phyloP scores from a whole-genome alignment of 2,888 invertebrate species.

The Auanema freiburgensis region DNA sequence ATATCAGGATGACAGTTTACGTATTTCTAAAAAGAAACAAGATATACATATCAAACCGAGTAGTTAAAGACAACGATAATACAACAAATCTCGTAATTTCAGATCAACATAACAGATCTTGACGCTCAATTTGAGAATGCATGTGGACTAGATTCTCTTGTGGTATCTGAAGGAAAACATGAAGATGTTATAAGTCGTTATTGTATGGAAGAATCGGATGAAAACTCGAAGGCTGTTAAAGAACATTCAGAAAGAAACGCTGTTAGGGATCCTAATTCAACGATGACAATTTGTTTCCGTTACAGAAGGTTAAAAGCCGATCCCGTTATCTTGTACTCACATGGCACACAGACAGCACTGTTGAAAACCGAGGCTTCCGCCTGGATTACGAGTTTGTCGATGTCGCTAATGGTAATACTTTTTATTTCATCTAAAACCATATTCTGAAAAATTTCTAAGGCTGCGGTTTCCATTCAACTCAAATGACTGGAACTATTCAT shows the following conservation, averaged over 20 bases:
- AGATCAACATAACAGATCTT: slow-evolving; percentile 49
- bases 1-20: too few relatives aligned
- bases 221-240: background rate
- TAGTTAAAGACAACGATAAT: too few relatives aligned
- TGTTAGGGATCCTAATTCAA: background rate
- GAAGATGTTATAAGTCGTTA: background rate
- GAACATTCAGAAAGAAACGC: background rate
- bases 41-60: too few relatives aligned
- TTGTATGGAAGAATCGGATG: background rate
- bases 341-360: slow-evolving; percentile 43
- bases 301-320: slow-evolving; percentile 8
- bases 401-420: slow-evolving; percentile 19
- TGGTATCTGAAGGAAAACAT: slow-evolving; percentile 35
- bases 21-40: too few relatives aligned
- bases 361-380: slow-evolving; percentile 43
- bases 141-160: slow-evolving; percentile 34
- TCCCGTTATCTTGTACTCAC: slow-evolving; percentile 34
- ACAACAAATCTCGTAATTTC: slow-evolving; percentile 26
- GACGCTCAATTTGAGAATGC: slow-evolving; percentile 47
- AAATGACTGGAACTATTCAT: slow-evolving; percentile 43
- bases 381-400: slow-evolving; percentile 51
- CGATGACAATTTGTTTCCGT: background rate
- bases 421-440: slow-evolving; percentile 15
- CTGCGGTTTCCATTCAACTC: slow-evolving; percentile 53
- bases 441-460: slow-evolving; percentile 16